Evolutionary conservation across 2,888 invertebrate species (phyloP), one percentile per base, ranked within the genome.

Genomic region (Diarsia brunnea): DNA sequence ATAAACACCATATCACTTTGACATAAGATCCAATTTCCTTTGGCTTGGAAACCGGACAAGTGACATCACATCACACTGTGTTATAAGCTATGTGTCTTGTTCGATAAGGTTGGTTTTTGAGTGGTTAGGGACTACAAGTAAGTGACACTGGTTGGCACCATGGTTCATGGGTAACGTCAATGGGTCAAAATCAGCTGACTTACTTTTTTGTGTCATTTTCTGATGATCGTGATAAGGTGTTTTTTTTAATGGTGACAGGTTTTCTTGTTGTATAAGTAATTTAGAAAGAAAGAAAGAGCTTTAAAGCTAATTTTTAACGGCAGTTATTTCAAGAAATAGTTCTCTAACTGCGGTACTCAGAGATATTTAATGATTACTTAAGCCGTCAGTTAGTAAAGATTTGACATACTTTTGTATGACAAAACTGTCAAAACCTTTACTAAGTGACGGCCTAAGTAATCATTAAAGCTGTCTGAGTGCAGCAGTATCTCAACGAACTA

Each of bases 81-180:
- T n/a, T 12, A n/a, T 63, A 63, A 21, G n/a, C 43, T n/a, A 14
- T 43, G 43, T n/a, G 0, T 10, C 4, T 60, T 31, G 0, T 24
- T 1, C 0, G 16, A 16, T 63, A 43, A 63, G 63, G 63, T 43
- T 63, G 43, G 4, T n/a, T 63, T 63, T 63, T 24, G n/a, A 0
- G 8, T n/a, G n/a, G n/a, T 4, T 14, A 24, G 47, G 47, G 11
- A 24, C 27, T 0, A 31, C 11, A n/a, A n/a, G n/a, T n/a, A n/a
- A 77, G 82, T 86, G 88, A 82, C 84, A 86, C 84, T 1, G 24
- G 45, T 69, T 51, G 19, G 31, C 7, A 21, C 73, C 47, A 58
- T 74, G 70, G 71, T 77, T 74, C 69, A 65, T 74, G 65, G 73
- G 67, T 61, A 63, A 27, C 58, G 27, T 69, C 76, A 73, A 67